Base-by-base conservation (phyloP, 2,113 vertebrate species). In the Muntiacus reevesi region DNA sequence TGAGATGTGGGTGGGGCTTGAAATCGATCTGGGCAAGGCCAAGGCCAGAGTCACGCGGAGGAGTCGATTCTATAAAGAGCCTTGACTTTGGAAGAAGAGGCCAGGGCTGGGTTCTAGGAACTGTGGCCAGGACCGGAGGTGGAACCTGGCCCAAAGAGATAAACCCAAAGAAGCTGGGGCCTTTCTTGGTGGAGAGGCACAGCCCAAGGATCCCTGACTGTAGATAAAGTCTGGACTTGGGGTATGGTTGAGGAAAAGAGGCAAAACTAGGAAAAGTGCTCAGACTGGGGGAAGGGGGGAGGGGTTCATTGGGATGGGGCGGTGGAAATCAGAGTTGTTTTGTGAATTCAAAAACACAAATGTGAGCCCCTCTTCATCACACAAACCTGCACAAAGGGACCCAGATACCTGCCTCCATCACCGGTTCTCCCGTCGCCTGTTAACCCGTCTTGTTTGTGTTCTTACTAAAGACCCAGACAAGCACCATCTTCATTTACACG, bases 401-500 rank as follows among this genome's bases (percentile, higher is more conserved):
- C 4, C 15, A 10, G 67, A 43, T 21, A 21, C 11, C n/a, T 50
- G 0, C 2, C 23, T 5, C 52, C 14, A 7, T 43, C 28, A 25
- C 36, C 4, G 0, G 55, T 6, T 15, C 33, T 14, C 25, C 12
- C 28, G 3, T 0, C 2, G 28, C 23, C 16, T 1, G 4, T 21
- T 23, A 40, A 25, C 6, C 7, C 19, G 7, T 2, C 43, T 40
- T 6, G 1, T 28, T 45, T 36, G 3, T 3, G 27, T 15, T 3
- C 47, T 55, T 60, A 43, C 59, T 5, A 28, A 67, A 2, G 60
- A 36, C 13, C 12, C 59, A 15, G 85, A 62, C 30, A 28, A 81
- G 30, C 30, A n/a, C 11, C 47, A 2, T 23, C 50, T 36, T 28
- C 62, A 25, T 6, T 57, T 45, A 21, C 3, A 0, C 28, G 2